phyloP scores from a whole-genome alignment of 2,888 invertebrate species.

The Trilocha varians region DNA sequence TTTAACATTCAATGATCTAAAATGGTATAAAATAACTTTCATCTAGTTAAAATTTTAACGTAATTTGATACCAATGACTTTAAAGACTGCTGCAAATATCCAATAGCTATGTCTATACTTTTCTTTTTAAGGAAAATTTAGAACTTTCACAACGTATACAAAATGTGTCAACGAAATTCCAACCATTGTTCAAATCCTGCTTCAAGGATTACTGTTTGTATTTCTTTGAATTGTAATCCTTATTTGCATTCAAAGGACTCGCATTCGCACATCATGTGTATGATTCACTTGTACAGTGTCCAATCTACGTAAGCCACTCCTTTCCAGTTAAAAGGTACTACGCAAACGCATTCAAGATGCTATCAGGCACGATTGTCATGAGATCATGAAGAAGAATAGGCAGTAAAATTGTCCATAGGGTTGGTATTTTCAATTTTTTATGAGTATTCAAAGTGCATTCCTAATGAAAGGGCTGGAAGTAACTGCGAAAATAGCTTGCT shows the following conservation, averaged over 20 bases:
- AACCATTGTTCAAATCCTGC: neutral
- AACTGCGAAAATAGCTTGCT: too few species aligned
- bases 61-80: too few species aligned
- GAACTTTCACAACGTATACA: neutral
- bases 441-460: too few species aligned
- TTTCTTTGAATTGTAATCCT: constrained; percentile 36
- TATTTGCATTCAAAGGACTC: constrained; percentile 51
- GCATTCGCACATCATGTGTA: constrained; percentile 56
- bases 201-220: constrained; percentile 5
- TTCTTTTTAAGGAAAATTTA: too few species aligned
- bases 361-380: constrained; percentile 32
- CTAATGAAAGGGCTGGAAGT: too few species aligned
- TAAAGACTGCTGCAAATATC: too few species aligned
- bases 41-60: too few species aligned
- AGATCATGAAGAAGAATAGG: constrained; percentile 1
- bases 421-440: neutral
- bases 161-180: constrained; percentile 5
- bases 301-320: constrained; percentile 31
- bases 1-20: too few species aligned
- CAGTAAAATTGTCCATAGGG: neutral
- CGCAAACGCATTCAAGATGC: constrained; percentile 31
- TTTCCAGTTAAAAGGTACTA: constrained; percentile 33
- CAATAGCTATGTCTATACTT: too few species aligned
- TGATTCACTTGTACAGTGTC: constrained; percentile 46
- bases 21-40: too few species aligned